phyloP scores from a whole-genome alignment of 2,797 vertebrate genomes.

The Zenarchopterus dispar region DNA sequence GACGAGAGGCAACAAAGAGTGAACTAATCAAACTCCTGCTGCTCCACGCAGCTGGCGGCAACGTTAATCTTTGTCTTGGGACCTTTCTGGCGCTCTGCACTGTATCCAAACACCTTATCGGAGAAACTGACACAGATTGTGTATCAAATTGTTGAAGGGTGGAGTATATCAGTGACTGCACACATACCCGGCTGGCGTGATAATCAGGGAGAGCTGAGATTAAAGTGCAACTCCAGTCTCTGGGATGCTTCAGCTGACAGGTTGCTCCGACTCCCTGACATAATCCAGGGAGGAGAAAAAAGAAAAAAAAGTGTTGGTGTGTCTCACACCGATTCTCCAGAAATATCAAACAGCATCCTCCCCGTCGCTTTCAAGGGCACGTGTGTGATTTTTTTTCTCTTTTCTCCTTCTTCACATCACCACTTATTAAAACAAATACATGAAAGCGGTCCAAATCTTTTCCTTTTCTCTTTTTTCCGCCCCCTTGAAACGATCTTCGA shows the following conservation, averaged over 20 bases:
- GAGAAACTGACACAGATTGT: slow-evolving; percentile 31
- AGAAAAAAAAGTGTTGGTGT: slow-evolving; percentile 10
- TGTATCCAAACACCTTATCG: slow-evolving; percentile 31
- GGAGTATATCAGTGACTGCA: slow-evolving; percentile 43
- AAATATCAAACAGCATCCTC: slow-evolving; percentile 26
- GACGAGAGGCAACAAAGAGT: slow-evolving; percentile 11
- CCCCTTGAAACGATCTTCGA: no score
- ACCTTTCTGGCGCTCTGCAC: slow-evolving; percentile 10
- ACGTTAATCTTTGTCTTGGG: slow-evolving; percentile 11
- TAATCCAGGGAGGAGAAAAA: slow-evolving; percentile 19
- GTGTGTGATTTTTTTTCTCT: neutral
- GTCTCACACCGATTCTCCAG: slow-evolving; percentile 24
- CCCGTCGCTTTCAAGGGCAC: neutral
- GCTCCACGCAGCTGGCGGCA: neutral
- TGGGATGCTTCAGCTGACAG: slow-evolving; percentile 41
- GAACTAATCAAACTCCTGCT: slow-evolving; percentile 17
- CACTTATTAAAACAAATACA: no score
- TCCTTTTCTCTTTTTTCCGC: no score
- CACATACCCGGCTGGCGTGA: slow-evolving; percentile 29
- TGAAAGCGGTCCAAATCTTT: no score
- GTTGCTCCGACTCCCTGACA: slow-evolving; percentile 28
- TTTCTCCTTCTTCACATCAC: no score
- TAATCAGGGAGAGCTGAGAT: slow-evolving; percentile 51
- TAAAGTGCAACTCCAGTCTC: slow-evolving; percentile 42
- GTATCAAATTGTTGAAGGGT: slow-evolving; percentile 34